phyloP scores from a whole-genome alignment of 2,113 vertebrate genomes.

The Coturnix japonica region DNA sequence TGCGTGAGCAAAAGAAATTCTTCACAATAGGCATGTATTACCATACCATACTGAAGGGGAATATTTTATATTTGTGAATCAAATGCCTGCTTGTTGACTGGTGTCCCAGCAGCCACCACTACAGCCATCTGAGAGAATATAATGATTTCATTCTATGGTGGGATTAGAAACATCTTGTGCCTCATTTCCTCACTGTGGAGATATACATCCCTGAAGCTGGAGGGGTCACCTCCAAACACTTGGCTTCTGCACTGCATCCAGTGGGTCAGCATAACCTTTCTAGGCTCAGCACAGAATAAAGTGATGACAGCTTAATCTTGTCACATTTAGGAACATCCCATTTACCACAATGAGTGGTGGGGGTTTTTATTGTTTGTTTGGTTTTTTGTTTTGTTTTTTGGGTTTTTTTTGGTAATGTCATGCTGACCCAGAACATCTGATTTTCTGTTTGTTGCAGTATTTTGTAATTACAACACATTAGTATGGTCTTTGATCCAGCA shows the following conservation, averaged over 20 bases:
- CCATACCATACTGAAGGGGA: neutral
- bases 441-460: neutral
- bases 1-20: neutral
- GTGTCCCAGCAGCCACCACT: neutral
- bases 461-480: constrained; percentile 22
- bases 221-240: neutral
- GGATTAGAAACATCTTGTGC: neutral
- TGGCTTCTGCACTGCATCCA: too few relatives aligned
- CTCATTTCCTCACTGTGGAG: neutral
- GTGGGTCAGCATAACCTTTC: neutral
- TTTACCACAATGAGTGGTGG: neutral
- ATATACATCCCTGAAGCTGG: neutral
- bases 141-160: neutral
- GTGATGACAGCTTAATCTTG: neutral
- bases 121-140: neutral
- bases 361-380: too few relatives aligned
- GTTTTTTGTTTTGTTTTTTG: too few relatives aligned
- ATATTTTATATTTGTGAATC: neutral
- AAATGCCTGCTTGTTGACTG: neutral
- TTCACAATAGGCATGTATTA: neutral
- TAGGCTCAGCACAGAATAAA: neutral
- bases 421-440: neutral
- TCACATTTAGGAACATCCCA: neutral
- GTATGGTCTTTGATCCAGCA: constrained; percentile 18
- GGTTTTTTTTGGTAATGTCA: neutral